phyloP scores from a whole-genome alignment of 1,140 invertebrate genomes.

The Diachasma alloeum region DNA sequence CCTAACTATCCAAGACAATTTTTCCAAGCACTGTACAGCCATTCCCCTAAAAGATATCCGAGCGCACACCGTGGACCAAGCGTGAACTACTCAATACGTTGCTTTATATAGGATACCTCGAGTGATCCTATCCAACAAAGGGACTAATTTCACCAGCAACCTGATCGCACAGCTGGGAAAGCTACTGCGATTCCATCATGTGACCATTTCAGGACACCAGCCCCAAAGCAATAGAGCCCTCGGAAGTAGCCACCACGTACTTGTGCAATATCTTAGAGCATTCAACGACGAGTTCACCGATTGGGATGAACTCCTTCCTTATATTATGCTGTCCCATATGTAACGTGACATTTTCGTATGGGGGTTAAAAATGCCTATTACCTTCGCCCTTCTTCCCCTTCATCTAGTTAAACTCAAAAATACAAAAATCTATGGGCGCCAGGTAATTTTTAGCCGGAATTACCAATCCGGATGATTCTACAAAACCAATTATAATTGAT shows the following conservation, averaged over 20 bases:
- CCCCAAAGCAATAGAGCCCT: conserved; percentile 39
- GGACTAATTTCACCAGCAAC: conserved; percentile 37
- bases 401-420: no score
- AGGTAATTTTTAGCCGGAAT: no score
- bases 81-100: conserved; percentile 37
- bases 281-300: conserved; percentile 39
- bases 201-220: conserved; percentile 37
- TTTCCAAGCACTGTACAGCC: conserved; percentile 44
- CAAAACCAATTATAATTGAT: no score
- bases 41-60: conserved; percentile 36
- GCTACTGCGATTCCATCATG: neutral
- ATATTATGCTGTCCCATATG: neutral
- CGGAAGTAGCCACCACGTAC: conserved; percentile 22
- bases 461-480: no score
- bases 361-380: no score
- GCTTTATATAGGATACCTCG: conserved; percentile 42
- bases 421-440: no score
- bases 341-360: no score
- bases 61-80: conserved; percentile 37
- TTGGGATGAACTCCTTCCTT: conserved; percentile 49
- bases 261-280: conserved; percentile 38
- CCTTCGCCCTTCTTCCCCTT: no score
- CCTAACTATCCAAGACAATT: conserved; percentile 44
- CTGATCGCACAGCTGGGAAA: neutral
- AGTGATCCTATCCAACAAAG: conserved; percentile 47